Evolutionary conservation across 2,888 invertebrate genomes (phyloP), one percentile per base, ranked within the genome.

Genomic region (Lordiphosa andalusiaca): DNA sequence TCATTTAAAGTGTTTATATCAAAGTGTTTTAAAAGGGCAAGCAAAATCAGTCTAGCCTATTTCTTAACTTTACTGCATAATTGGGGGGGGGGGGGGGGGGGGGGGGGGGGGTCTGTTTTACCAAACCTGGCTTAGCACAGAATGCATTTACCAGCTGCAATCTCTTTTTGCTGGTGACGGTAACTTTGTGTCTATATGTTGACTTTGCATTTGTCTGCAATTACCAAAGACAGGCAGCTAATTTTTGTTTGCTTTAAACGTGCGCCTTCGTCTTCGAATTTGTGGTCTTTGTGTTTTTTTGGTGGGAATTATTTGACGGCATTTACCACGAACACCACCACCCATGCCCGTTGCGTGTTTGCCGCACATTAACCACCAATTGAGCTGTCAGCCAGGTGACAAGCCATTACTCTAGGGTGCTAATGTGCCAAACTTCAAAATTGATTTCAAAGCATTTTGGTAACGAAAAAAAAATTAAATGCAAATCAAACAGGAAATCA

Each of bases 201-300:
- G 50, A 39, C 53, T 37, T 25, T 53, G 53, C 12, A 54, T 41
- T 49, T 63, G 73, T 54, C 30, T 30, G 73, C 83, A 83, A 76
- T 76, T 76, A 76, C 83, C 73, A 80, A 76, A 30, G 80, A 80
- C 76, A 76, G 76, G 76, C 76, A 83, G 83, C 83, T 76, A 76
- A 76, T 76, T 76, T 30, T 30, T 75, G 75, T 76, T 83, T 75
- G 69, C 83, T 71, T 69, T 69, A 78, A 82, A 75, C 75, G 75
- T 75, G 75, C 74, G 73, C 73, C 73, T 67, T 46, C 38, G 46
- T 58, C 65, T 47, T 37, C 35, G 33, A 68, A 48, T 53, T 50
- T 61, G 25, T 58, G 47, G 19, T 42, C 50, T 50, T 13, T 48
- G 51, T 21, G 55, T n/a, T 46, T 16, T 16, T 16, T 16, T 52